Evolutionary conservation across 2,113 vertebrate species (phyloP).

Genomic region (Phoenicopterus ruber): DNA sequence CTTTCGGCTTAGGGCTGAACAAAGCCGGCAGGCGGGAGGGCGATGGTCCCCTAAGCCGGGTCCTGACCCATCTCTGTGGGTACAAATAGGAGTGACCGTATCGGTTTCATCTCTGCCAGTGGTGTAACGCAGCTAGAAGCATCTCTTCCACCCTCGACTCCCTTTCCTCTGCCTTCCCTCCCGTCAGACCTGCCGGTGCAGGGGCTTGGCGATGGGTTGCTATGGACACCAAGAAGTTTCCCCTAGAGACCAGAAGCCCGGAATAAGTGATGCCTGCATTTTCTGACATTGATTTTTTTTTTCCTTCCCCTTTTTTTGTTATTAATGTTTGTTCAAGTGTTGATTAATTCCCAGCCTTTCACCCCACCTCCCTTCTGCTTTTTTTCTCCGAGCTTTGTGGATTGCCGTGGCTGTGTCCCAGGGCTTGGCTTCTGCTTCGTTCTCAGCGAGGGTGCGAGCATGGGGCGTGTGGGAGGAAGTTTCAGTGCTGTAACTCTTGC

Average conservation of each 20-base stretch:
- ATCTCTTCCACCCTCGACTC: background rate
- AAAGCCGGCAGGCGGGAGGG: background rate
- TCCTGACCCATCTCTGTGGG: background rate
- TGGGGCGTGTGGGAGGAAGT: background rate
- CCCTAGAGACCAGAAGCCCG: slow-evolving; percentile 33
- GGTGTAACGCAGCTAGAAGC: background rate
- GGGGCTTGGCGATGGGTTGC: slow-evolving; percentile 46
- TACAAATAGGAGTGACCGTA: background rate
- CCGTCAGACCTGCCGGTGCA: background rate
- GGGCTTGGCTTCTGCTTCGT: background rate
- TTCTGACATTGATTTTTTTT: background rate
- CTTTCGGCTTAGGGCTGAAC: background rate
- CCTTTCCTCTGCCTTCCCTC: background rate
- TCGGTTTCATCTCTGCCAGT: background rate
- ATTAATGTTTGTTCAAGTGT: background rate
- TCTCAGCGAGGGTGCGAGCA: background rate
- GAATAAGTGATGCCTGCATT: slow-evolving; percentile 20
- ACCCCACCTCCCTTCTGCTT: background rate
- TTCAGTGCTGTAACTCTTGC: slow-evolving; percentile 17
- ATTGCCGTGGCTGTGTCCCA: background rate
- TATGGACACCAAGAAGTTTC: slow-evolving; percentile 65
- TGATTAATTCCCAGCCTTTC: background rate
- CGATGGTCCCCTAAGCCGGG: background rate
- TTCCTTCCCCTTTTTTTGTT: background rate
- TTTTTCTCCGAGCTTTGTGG: background rate